Evolutionary conservation across 2,113 vertebrate species (phyloP), one percentile per base, ranked within the genome.

Genomic region (Prionailurus viverrinus): DNA sequence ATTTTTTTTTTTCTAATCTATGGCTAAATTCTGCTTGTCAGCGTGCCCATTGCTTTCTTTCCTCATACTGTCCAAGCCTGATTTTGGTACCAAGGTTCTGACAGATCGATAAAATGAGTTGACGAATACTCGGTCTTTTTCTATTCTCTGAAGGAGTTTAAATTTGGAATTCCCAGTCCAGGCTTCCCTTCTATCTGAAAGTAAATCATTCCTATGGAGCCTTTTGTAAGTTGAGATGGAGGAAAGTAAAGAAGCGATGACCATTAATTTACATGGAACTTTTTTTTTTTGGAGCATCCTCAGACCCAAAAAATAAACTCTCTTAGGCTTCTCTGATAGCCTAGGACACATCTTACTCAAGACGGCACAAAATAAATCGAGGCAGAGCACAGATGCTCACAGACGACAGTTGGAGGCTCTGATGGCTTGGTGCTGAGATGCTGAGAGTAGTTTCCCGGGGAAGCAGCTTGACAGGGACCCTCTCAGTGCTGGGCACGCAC

Each of bases 401-500:
- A 48, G 41, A 76, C 39, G 16, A 45, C 73, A 76, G 73, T 45
- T 45, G 1, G 1, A 5, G 29, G 14, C 25, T 76, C 41, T 48
- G 41, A 27, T 2, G 1, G 25, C 41, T 45, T 45, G 41, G 29
- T 48, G 2, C 23, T 41, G 71, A 74, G 39, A 74, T 74, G 39
- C 14, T 31, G 27, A 45, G 41, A 9, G 14, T 16, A 29, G 3
- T 14, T 76, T 14, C 25, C 39, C 4, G 73, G 73, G 27, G 25
- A 76, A 76, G 73, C 39, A 76, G 39, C 13, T 3, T 45, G 73
- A 25, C 7, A 3, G 73, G 25, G 25, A 14, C 27, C 73, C 39
- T 27, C 41, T 4, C 27, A 6, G 25, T 16, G 41, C 25, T 16
- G 73, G 41, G 25, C 25, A 0, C 25, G 3, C 14, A 0, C 25